Conservation (phyloP, 2,797 vertebrate species). For the Anabas testudineus region DNA sequence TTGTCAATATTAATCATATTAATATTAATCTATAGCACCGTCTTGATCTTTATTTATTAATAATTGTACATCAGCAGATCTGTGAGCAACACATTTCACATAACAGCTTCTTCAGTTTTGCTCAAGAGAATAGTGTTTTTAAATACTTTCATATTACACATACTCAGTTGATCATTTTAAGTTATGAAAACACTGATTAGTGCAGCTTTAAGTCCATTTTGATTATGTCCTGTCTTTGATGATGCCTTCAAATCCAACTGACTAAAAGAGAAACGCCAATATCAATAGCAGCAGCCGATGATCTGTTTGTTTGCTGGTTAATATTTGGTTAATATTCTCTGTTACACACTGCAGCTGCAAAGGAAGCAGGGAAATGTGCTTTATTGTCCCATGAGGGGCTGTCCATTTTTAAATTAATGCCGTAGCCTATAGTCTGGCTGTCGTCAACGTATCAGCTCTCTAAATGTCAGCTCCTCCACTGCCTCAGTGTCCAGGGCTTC, state of each 20-base stretch:
- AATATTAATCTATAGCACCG: too few relatives aligned
- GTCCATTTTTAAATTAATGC: slow-evolving; percentile 18
- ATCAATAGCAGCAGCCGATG: not conserved
- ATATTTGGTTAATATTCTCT: not conserved
- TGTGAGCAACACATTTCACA: too few relatives aligned
- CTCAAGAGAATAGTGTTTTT: not conserved
- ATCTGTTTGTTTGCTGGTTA: not conserved
- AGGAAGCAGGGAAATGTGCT: not conserved
- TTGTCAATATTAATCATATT: too few relatives aligned
- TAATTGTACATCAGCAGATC: too few relatives aligned
- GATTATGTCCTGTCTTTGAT: not conserved
- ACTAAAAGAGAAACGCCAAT: not conserved
- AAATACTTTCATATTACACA: not conserved
- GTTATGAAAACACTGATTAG: not conserved
- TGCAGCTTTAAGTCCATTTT: not conserved
- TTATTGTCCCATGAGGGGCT: slow-evolving; percentile 21
- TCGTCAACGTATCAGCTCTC: slow-evolving; percentile 30
- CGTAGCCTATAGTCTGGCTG: slow-evolving; percentile 7
- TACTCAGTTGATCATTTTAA: not conserved
- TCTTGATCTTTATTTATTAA: too few relatives aligned
- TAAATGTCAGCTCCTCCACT: slow-evolving; percentile 38
- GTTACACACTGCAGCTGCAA: not conserved
- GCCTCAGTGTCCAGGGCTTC: not conserved
- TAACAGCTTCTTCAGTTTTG: too few relatives aligned
- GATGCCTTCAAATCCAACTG: not conserved